Conservation (phyloP, 2,797 vertebrate species). For the Steatocranus sp. region DNA sequence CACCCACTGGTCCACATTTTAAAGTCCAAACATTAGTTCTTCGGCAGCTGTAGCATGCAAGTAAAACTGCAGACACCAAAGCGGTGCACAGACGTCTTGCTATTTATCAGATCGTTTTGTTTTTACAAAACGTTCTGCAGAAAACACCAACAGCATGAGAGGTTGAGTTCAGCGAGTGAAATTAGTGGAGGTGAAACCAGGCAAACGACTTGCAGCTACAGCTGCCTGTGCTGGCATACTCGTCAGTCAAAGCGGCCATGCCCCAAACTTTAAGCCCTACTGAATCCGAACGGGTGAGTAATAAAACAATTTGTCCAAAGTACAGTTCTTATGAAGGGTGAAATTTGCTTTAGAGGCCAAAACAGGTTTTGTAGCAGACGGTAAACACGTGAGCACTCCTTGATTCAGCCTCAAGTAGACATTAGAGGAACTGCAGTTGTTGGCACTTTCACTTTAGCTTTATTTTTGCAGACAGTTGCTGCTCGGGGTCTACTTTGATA, state of each 20-base stretch:
- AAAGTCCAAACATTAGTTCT: too few relatives aligned
- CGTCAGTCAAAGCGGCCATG: background rate
- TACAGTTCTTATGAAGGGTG: background rate
- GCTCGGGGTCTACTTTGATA: background rate
- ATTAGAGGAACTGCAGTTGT: background rate
- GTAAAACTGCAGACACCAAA: background rate
- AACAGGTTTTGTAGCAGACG: background rate
- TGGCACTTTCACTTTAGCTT: background rate
- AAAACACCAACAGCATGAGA: background rate
- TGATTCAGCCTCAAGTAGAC: background rate
- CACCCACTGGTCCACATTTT: too few relatives aligned
- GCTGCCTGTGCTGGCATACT: background rate
- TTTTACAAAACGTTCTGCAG: background rate
- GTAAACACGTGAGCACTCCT: accelerated
- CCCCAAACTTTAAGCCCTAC: background rate
- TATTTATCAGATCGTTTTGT: background rate
- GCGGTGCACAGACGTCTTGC: background rate
- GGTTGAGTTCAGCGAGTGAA: background rate
- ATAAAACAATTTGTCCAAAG: background rate
- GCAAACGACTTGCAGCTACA: background rate
- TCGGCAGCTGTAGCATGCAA: background rate
- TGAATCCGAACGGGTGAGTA: background rate
- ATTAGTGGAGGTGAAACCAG: background rate
- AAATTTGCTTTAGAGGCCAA: background rate
- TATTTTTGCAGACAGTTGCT: background rate